Base-by-base conservation (phyloP, 2,888 invertebrate species). In the Ariolimax columbianus region DNA sequence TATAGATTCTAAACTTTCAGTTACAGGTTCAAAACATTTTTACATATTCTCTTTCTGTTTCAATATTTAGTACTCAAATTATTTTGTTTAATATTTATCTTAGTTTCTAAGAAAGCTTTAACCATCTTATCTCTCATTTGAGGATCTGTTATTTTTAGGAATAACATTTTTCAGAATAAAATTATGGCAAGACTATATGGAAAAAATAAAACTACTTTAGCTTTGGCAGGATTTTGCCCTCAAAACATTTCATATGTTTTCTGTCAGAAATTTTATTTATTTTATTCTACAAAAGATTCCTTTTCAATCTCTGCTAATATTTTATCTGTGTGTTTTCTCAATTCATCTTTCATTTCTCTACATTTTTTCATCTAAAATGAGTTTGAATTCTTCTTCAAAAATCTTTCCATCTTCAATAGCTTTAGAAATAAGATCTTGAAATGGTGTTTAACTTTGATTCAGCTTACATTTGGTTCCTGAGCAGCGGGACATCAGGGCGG, bases 331-430 rank as follows among this genome's bases (percentile, higher is more conserved):
- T 9, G n/a, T 66, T 66, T n/a, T 66, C 30, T 66, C 30, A 66
- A n/a, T n/a, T 26, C 66, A 30, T 66, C 66, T 66, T 66, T 38
- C 70, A 70, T 38, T 36, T 70, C 70, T 70, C 70, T 70, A 70
- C 36, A 70, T 38, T 70, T 70, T 36, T 70, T 70, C 70, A 19
- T 36, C 70, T 38, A 38, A 23, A 70, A 70, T 70, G 4, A 70
- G 30, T 38, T 36, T 70, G 36, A 70, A 70, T 33, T 38, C 70
- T 70, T 70, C 70, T 70, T 70, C 36, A 70, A 38, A 38, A 36
- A 70, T 38, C 36, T 38, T 70, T 38, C 70, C 70, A 38, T 70
- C 70, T 70, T 70, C 70, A 38, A 70, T 33, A 0, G 36, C 70
- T 70, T 70, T 70, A 14, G 38, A 70, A 70, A 70, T 70, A 70